A percentile compares a stretch with the other conserved stretches of the same genome.
These are phyloP conservation scores for Dicycla oo DNA, from an alignment of 2,888 invertebrate genomes.

Conservation along the genomic window DNA sequence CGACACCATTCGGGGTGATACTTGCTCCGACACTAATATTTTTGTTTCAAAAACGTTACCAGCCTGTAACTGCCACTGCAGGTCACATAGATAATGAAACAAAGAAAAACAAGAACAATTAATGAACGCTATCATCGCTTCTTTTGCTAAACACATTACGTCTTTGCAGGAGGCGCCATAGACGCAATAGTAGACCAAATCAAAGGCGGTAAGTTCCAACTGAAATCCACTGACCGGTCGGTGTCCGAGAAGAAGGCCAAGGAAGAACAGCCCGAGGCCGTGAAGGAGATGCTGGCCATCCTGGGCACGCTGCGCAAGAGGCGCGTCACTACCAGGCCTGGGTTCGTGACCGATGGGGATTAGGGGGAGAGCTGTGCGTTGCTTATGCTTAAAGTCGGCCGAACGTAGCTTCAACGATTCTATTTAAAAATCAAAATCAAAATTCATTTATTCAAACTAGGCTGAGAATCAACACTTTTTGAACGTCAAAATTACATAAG, in stretches of 20 bases:
- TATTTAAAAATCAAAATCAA: too few species aligned
- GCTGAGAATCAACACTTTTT: too few species aligned
- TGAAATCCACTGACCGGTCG: slow-evolving; percentile 91
- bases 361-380: neutral
- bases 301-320: slow-evolving; percentile 88
- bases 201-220: slow-evolving; percentile 93
- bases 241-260: slow-evolving; percentile 87
- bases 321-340: slow-evolving; percentile 63
- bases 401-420: neutral
- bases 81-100: too few species aligned
- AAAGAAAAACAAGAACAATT: too few species aligned
- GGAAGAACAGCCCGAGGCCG: slow-evolving; percentile 91
- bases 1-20: too few species aligned
- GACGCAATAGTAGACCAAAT: slow-evolving; percentile 95
- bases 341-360: slow-evolving; percentile 42
- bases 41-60: too few species aligned
- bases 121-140: too few species aligned
- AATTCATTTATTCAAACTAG: too few species aligned
- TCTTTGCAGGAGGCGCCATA: slow-evolving; percentile 89
- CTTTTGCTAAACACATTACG: neutral
- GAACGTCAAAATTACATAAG: too few species aligned
- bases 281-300: slow-evolving; percentile 92
- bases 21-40: too few species aligned
- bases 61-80: too few species aligned
- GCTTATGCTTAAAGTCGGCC: too few species aligned